These are phyloP conservation scores for Esperia sulphurella DNA, from an alignment of 2,888 invertebrate genomes.

Conservation along the genomic window DNA sequence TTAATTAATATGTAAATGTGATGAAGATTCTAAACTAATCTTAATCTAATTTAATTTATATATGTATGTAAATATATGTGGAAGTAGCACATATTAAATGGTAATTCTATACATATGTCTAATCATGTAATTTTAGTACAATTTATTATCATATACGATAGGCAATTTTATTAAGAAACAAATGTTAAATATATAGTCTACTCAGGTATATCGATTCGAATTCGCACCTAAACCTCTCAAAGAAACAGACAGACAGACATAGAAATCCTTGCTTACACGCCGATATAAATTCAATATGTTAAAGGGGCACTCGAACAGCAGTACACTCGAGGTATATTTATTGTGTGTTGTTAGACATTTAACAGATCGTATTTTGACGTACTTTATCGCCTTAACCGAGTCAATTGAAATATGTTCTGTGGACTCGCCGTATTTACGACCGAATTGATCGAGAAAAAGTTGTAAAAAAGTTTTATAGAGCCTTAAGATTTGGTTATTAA, in stretches of 20 bases:
- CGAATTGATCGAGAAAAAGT: slow-evolving; percentile 3
- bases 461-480: slow-evolving; percentile 16
- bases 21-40: no score
- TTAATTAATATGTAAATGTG: no score
- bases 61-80: no score
- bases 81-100: no score
- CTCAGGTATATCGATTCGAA: no score
- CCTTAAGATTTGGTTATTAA: not conserved
- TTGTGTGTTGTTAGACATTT: slow-evolving; percentile 46
- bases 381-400: slow-evolving; percentile 41
- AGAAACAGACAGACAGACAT: not conserved
- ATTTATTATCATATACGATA: no score
- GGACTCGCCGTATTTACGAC: slow-evolving; percentile 20
- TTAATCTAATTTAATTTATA: no score
- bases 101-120: no score
- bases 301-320: slow-evolving; percentile 6
- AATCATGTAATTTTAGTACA: no score
- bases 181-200: no score
- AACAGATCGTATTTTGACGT: slow-evolving; percentile 59
- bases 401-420: slow-evolving; percentile 23
- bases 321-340: slow-evolving; percentile 30
- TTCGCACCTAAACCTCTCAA: not conserved
- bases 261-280: not conserved
- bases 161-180: no score
- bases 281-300: slow-evolving; percentile 9